Percentiles rank a stretch among this genome's conserved stretches.
phyloP scores from a whole-genome alignment of 1,140 invertebrate species.

The Drosophila azteca region DNA sequence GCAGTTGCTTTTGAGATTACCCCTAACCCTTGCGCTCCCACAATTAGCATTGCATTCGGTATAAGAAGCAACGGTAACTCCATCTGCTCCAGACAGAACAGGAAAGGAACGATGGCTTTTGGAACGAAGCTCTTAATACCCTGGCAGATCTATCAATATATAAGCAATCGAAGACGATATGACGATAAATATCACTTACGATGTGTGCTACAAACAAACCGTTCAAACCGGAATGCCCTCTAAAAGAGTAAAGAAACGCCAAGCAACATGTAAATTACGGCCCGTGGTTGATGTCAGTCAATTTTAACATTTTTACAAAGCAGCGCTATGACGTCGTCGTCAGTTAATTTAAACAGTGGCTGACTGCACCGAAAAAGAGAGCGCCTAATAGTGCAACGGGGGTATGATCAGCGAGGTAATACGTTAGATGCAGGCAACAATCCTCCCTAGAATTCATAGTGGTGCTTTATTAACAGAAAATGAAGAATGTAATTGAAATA shows the following conservation, averaged over 20 bases:
- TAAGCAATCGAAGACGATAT: too few relatives aligned
- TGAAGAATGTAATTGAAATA: neutral
- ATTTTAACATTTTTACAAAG: constrained; percentile 39
- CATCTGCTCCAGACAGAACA: neutral
- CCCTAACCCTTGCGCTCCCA: constrained; percentile 17
- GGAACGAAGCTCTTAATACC: too few relatives aligned
- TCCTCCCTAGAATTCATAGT: too few relatives aligned
- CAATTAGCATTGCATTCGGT: constrained; percentile 19
- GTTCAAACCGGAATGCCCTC: too few relatives aligned
- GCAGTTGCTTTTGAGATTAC: neutral
- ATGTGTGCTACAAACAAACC: too few relatives aligned
- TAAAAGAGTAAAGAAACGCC: neutral
- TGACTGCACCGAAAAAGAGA: constrained; percentile 8
- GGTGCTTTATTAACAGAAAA: too few relatives aligned
- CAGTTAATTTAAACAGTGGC: constrained; percentile 28
- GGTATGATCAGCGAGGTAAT: too few relatives aligned
- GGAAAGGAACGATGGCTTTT: too few relatives aligned
- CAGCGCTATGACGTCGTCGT: constrained; percentile 4
- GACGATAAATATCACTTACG: too few relatives aligned
- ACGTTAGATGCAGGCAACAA: too few relatives aligned
- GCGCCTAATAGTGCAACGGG: too few relatives aligned
- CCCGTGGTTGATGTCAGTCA: constrained; percentile 48
- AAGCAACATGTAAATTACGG: constrained; percentile 43
- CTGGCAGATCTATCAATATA: too few relatives aligned
- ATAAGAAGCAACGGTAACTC: constrained; percentile 17